A percentile compares a stretch with the other conserved stretches of the same genome.
phyloP scores from a whole-genome alignment of 2,888 invertebrate genomes.

The Ametastegia equiseti region DNA sequence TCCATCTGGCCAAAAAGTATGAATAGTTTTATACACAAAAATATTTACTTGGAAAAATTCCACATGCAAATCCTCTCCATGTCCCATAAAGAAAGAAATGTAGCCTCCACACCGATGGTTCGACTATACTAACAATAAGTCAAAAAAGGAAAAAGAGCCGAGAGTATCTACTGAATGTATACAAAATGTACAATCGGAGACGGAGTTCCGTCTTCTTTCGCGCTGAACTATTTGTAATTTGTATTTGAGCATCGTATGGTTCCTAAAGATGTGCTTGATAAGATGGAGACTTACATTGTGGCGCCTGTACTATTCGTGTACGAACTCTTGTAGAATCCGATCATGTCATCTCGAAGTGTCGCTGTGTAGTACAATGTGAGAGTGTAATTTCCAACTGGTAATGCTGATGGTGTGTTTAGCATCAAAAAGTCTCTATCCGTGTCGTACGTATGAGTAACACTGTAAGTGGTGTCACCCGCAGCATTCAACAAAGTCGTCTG shows the following conservation, averaged over 20 bases:
- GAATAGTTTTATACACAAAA: not conserved
- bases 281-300: constrained; percentile 60
- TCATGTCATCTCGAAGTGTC: constrained; percentile 78
- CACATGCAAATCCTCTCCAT: not conserved
- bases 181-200: too few relatives aligned
- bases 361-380: constrained; percentile 79
- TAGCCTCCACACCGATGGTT: not conserved
- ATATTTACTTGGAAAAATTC: not conserved
- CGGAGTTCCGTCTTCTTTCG: not conserved
- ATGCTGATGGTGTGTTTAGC: constrained; percentile 69
- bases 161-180: too few relatives aligned
- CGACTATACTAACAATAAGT: too few relatives aligned
- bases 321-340: constrained; percentile 78
- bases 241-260: not conserved
- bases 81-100: not conserved
- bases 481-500: constrained; percentile 2
- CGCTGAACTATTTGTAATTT: not conserved
- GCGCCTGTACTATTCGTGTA: constrained; percentile 64
- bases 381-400: constrained; percentile 74
- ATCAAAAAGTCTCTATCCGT: constrained; percentile 77
- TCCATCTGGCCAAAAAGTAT: constrained; percentile 73
- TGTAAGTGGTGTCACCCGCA: constrained; percentile 14
- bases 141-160: too few relatives aligned
- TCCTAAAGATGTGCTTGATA: not conserved
- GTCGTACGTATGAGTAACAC: constrained; percentile 20